Evolutionary conservation across 2,113 vertebrate species (phyloP).

Genomic region (Genyomyrus donnyi): DNA sequence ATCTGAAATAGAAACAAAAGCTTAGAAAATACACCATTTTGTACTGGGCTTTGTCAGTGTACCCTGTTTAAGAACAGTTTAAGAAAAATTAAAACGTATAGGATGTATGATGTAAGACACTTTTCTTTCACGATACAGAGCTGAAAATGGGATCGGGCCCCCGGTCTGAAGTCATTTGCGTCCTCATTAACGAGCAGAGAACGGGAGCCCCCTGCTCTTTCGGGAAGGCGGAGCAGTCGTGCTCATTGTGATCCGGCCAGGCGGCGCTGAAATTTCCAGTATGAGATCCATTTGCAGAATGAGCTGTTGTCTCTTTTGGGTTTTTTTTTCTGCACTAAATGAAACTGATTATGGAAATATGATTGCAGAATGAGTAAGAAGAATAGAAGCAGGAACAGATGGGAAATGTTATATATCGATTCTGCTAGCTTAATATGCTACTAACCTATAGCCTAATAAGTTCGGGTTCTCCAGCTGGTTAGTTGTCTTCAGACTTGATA

Average conservation of each 20-base stretch:
- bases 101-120: neutral
- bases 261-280: neutral
- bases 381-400: neutral
- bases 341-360: neutral
- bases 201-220: neutral
- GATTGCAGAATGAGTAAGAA: neutral
- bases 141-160: neutral
- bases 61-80: neutral
- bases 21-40: neutral
- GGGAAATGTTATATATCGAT: neutral
- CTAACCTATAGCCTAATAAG: neutral
- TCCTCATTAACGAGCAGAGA: slow-evolving; percentile 2
- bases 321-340: neutral
- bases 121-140: neutral
- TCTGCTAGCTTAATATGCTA: neutral
- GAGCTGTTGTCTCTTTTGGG: neutral
- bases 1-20: neutral
- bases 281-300: slow-evolving; percentile 14
- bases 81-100: neutral
- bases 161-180: slow-evolving; percentile 7
- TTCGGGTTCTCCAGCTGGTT: neutral
- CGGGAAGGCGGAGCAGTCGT: neutral
- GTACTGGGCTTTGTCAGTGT: neutral
- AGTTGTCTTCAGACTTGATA: neutral
- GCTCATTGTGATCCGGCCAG: neutral